Evolutionary conservation across 2,113 vertebrate genomes (phyloP), one percentile per base, ranked within the genome.

Genomic region (Ptyas mucosa): DNA sequence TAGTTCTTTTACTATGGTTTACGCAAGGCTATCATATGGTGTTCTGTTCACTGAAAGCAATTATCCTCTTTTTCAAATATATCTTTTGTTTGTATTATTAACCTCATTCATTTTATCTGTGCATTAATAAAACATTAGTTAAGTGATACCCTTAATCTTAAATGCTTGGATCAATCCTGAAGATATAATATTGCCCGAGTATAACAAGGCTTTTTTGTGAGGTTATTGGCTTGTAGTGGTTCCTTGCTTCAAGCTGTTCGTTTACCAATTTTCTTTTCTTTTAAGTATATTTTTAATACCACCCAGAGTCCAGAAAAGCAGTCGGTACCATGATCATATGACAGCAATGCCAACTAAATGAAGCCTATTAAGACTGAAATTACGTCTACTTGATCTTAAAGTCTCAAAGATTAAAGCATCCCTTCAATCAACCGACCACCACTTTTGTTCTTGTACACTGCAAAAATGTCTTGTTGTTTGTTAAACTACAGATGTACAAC

Each of bases 391-490:
- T 96, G 95, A 96, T 96, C 95, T 95, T 64, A 95, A 75, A 57
- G 86, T 96, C 94, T 95, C 94, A 92, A 89, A 95, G 94, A 96
- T 97, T 97, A 96, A 97, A 94, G 93, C 95, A 97, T 96, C 96
- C 95, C 93, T 90, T 92, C 11, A 0, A 46, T 96, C 94, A 96
- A 96, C 93, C 93, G 96, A 93, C 93, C 94, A 95, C 93, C 91
- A 94, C 90, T 87, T 52, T 95, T 94, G 49, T 89, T 57, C 93
- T 96, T 96, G 92, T 92, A 95, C 92, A 89, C 96, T 85, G 95
- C 91, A 92, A 95, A 95, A 94, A 96, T 89, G 95, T 96, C 95
- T 95, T 93, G 93, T 93, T 94, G 94, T 96, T 96, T 96, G 92
- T 94, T 93, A 88, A 2, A 2, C 88, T 24, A 94, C 85, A 69